A percentile compares a stretch with the other conserved stretches of the same genome.
These are phyloP conservation scores for Gadopsis bispinosus DNA, from an alignment of 2,797 vertebrate species.

Conservation along the genomic window DNA sequence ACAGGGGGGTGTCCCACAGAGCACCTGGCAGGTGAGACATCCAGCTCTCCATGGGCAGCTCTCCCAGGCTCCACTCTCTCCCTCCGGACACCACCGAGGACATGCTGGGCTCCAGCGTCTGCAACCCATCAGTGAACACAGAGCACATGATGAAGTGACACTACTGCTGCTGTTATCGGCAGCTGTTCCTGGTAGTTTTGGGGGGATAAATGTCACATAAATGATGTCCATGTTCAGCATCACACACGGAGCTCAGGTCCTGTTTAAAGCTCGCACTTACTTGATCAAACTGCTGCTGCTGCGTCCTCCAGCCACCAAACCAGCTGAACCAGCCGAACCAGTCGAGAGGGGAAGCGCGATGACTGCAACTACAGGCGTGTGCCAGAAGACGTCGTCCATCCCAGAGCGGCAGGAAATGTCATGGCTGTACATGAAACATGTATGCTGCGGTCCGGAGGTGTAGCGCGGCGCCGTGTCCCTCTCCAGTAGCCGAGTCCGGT, in stretches of 20 bases:
- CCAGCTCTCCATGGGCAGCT: constrained; percentile 87
- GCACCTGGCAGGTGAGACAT: constrained; percentile 88
- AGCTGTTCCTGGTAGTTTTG: no score
- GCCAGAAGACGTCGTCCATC: constrained; percentile 31
- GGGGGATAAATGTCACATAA: background rate
- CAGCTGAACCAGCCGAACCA: constrained; percentile 31
- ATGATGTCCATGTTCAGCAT: background rate
- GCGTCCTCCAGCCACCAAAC: constrained; percentile 12
- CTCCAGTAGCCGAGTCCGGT: constrained; percentile 7
- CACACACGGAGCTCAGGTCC: background rate
- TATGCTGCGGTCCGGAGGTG: constrained; percentile 17
- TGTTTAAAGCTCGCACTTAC: constrained; percentile 50
- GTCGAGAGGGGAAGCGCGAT: constrained; percentile 2
- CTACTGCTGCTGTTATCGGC: background rate
- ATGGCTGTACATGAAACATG: constrained; percentile 54
- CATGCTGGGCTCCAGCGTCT: constrained; percentile 61
- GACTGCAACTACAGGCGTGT: constrained; percentile 12
- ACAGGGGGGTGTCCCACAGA: constrained; percentile 91
- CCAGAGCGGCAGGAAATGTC: constrained; percentile 25
- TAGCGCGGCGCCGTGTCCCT: constrained; percentile 14
- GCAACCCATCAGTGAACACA: background rate
- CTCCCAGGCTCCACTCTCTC: constrained; percentile 63
- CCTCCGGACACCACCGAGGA: constrained; percentile 58
- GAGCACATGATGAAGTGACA: background rate
- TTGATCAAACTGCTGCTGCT: constrained; percentile 31